A percentile compares a stretch with the other conserved stretches of the same genome.
phyloP scores from a whole-genome alignment of 2,888 invertebrate genomes.

The Loripinus fragilis region DNA sequence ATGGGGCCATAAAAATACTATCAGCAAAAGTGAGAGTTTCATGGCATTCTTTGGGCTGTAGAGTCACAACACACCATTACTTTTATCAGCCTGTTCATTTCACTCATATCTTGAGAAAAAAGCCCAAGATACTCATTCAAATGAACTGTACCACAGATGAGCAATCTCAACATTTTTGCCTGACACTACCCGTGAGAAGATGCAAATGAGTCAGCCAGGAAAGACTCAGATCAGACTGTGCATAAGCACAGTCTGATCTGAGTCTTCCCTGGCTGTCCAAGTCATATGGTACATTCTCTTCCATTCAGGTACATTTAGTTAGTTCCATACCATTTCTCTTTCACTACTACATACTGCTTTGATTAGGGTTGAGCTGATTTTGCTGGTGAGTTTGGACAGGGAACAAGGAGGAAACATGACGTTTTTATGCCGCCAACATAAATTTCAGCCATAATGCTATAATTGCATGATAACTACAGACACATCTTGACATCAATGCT shows the following conservation, averaged over 20 bases:
- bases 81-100: neutral
- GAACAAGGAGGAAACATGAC: neutral
- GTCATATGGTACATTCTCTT: too few relatives aligned
- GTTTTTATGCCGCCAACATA: slow-evolving; percentile 3
- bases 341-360: neutral
- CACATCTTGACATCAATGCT: neutral
- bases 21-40: slow-evolving; percentile 55
- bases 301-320: neutral
- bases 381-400: slow-evolving; percentile 10
- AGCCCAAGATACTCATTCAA: too few relatives aligned
- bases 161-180: too few relatives aligned
- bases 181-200: too few relatives aligned
- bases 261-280: too few relatives aligned
- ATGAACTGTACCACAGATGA: too few relatives aligned
- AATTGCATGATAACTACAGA: neutral
- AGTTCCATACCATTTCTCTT: neutral
- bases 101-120: too few relatives aligned
- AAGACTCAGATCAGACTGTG: too few relatives aligned
- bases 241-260: too few relatives aligned
- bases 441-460: slow-evolving; percentile 5
- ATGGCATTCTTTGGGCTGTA: slow-evolving; percentile 24
- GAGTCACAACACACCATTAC: neutral
- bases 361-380: neutral
- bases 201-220: too few relatives aligned
- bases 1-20: slow-evolving; percentile 55